Evolutionary conservation across 2,888 invertebrate species (phyloP).

Genomic region (Ceramica pisi): DNA sequence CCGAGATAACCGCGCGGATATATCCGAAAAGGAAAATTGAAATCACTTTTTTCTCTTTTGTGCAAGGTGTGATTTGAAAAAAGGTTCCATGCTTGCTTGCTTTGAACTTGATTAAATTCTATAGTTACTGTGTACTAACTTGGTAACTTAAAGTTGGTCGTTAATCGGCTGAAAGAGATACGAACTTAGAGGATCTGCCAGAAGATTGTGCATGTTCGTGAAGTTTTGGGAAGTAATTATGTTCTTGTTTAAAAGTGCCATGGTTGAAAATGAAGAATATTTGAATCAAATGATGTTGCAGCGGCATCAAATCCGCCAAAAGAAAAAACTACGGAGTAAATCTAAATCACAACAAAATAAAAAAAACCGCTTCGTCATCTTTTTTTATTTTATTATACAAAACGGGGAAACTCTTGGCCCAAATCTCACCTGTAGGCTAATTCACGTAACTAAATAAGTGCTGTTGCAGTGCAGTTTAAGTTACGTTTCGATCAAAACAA

Average conservation of each 20-base stretch:
- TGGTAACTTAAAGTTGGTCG: constrained; percentile 26
- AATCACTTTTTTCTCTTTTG: constrained; percentile 37
- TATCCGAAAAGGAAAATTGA: constrained; percentile 54
- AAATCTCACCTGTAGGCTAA: too few species aligned
- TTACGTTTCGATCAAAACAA: too few species aligned
- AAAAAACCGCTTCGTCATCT: too few species aligned
- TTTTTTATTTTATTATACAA: too few species aligned
- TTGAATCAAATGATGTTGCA: too few species aligned
- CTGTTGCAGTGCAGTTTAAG: too few species aligned
- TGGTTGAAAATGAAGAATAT: neutral
- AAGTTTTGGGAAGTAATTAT: constrained; percentile 25
- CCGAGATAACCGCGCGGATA: constrained; percentile 58
- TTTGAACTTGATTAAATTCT: constrained; percentile 2
- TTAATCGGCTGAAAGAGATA: constrained; percentile 52
- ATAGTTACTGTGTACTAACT: constrained; percentile 3
- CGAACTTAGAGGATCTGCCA: constrained; percentile 28
- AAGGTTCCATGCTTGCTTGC: neutral
- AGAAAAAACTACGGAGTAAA: too few species aligned
- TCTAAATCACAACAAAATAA: too few species aligned
- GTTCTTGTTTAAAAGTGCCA: neutral
- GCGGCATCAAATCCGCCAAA: too few species aligned
- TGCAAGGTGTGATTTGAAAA: constrained; percentile 5
- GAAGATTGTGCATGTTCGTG: constrained; percentile 29
- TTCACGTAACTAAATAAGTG: too few species aligned
- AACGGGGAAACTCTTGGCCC: too few species aligned